phyloP scores from a whole-genome alignment of 1,140 invertebrate species.

The Eriosoma lanigerum region DNA sequence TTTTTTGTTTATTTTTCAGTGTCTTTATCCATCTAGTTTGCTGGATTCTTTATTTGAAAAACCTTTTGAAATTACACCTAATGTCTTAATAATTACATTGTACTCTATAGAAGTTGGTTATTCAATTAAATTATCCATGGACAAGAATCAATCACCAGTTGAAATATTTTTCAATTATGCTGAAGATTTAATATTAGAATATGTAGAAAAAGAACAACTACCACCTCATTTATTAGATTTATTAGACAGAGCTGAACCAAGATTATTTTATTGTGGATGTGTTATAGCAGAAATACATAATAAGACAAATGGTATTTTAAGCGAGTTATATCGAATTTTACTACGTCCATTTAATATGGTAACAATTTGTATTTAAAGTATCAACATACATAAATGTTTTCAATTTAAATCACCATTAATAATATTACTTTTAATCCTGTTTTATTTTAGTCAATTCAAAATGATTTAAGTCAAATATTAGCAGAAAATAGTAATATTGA shows the following conservation, averaged over 20 bases:
- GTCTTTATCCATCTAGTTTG: conserved; percentile 33
- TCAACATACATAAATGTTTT: too few species aligned
- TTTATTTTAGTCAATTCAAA: conserved; percentile 22
- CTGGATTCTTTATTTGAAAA: conserved; percentile 35
- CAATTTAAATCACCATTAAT: too few species aligned
- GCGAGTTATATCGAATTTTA: conserved; percentile 75
- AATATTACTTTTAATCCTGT: too few species aligned
- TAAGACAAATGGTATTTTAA: conserved; percentile 75
- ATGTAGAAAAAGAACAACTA: conserved; percentile 82
- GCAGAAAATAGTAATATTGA: conserved; percentile 62
- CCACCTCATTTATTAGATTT: conserved; percentile 83
- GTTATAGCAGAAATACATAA: conserved; percentile 89
- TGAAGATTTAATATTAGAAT: conserved; percentile 56
- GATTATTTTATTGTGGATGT: conserved; percentile 88
- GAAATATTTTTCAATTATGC: conserved; percentile 40
- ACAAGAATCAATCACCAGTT: neutral
- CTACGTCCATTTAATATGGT: conserved; percentile 86
- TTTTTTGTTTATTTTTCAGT: conserved; percentile 26
- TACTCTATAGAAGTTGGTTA: conserved; percentile 27
- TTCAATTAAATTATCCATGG: conserved; percentile 26
- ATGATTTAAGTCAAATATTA: conserved; percentile 14
- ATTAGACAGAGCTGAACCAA: conserved; percentile 74
- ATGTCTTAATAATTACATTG: conserved; percentile 32
- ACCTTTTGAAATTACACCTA: conserved; percentile 11
- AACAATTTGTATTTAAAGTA: neutral